Percentiles rank a stretch among this genome's conserved stretches.
These are phyloP conservation scores for Polypterus senegalus DNA, from an alignment of 2,113 vertebrate genomes.

Conservation along the genomic window DNA sequence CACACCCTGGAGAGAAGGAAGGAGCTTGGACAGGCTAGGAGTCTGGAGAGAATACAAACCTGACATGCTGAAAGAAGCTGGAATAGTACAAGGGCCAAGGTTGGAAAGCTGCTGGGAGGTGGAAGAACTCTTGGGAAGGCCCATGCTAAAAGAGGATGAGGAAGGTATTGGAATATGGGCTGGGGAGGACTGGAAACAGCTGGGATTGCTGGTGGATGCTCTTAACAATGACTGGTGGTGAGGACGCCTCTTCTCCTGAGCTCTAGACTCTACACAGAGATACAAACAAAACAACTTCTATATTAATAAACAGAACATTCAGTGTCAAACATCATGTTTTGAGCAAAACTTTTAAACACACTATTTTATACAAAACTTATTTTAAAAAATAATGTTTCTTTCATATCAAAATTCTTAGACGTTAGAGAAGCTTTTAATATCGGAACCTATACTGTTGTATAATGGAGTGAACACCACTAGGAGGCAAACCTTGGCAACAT, in stretches of 20 bases:
- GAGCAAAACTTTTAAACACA: too few relatives aligned
- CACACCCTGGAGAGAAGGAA: slow-evolving; percentile 46
- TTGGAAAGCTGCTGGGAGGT: slow-evolving; percentile 31
- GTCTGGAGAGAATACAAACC: slow-evolving; percentile 62
- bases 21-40: slow-evolving; percentile 37
- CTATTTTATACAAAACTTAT: too few relatives aligned
- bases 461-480: too few relatives aligned
- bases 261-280: slow-evolving; percentile 53
- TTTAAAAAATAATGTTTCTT: too few relatives aligned
- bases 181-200: slow-evolving; percentile 40
- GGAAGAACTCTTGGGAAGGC: slow-evolving; percentile 35
- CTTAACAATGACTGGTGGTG: slow-evolving; percentile 55
- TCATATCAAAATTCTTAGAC: too few relatives aligned
- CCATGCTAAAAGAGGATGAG: slow-evolving; percentile 19
- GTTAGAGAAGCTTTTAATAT: too few relatives aligned
- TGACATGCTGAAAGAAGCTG: slow-evolving; percentile 57
- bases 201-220: slow-evolving; percentile 35
- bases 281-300: slow-evolving; percentile 10
- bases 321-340: too few relatives aligned
- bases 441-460: too few relatives aligned
- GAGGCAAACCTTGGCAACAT: too few relatives aligned
- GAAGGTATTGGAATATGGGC: slow-evolving; percentile 30
- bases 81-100: slow-evolving; percentile 45
- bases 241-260: slow-evolving; percentile 64
- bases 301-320: background rate